A percentile compares a stretch with the other conserved stretches of the same genome.
Evolutionary conservation across 2,797 vertebrate species (phyloP).

Genomic region (Staurois parvus): DNA sequence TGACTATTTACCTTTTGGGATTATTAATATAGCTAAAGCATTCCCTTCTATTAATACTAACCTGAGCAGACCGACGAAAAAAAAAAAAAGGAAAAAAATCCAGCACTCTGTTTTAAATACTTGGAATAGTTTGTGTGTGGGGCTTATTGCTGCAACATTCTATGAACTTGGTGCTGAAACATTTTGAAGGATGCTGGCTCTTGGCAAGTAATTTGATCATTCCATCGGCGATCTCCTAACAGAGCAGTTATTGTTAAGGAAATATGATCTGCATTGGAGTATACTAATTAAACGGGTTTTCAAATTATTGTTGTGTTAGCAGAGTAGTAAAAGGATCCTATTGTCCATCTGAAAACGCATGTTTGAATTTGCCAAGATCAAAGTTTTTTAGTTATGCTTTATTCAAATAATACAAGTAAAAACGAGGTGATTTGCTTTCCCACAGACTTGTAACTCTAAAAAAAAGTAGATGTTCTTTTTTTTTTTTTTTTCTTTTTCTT

Average conservation of each 20-base stretch:
- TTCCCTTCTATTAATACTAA: neutral
- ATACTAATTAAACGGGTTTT: slow-evolving; percentile 57
- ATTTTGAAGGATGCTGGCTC: slow-evolving; percentile 26
- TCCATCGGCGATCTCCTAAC: slow-evolving; percentile 46
- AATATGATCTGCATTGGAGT: slow-evolving; percentile 46
- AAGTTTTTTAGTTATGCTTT: slow-evolving; percentile 1
- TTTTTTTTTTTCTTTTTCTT: neutral
- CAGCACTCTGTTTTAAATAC: neutral
- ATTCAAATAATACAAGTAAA: neutral
- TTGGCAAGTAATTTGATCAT: slow-evolving; percentile 52
- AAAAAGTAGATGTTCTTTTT: neutral
- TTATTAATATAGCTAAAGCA: neutral
- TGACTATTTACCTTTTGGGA: neutral
- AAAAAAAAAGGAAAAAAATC: neutral
- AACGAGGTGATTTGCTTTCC: neutral
- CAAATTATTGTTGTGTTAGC: slow-evolving; percentile 53
- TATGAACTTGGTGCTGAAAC: slow-evolving; percentile 28
- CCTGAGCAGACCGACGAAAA: neutral
- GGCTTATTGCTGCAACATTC: slow-evolving; percentile 30
- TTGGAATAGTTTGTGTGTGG: neutral
- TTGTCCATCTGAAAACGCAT: neutral
- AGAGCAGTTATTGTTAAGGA: slow-evolving; percentile 48
- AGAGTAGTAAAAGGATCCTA: slow-evolving; percentile 37
- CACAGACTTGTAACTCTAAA: neutral
- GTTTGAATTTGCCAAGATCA: slow-evolving; percentile 20